Base-by-base conservation (phyloP, 2,888 invertebrate species). In the Craniophora ligustri region DNA sequence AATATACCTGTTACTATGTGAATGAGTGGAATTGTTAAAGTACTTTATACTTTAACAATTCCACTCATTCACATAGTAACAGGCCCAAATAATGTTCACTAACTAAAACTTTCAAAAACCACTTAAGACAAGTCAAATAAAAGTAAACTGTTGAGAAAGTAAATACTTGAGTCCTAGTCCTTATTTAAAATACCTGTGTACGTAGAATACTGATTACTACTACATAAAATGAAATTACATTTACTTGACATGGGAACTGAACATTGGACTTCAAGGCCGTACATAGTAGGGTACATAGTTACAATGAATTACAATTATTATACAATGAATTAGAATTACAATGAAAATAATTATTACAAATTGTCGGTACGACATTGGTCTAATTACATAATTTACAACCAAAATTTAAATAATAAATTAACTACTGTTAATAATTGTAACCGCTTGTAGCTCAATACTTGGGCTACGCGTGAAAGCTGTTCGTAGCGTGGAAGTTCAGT, bases 401-500 rank as follows among this genome's bases (percentile, higher is more conserved):
- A 13, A 23, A 36, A 18, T 21, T 13, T 21, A 40, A 49, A 49
- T 40, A 15, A 46, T 18, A 38, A 10, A 7, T 10, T 32, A 28
- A 23, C n/a, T n/a, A n/a, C n/a, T 28, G 21, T 31, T 1, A 6
- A 28, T 35, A 21, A 18, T 31, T 19, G 16, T n/a, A 42, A 11
- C 7, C 48, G 61, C 48, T 21, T 21, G n/a, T 38, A 26, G 21
- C 38, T 39, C 7, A 19, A 38, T 15, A 38, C 45, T 41, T 47
- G 49, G 41, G 15, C 42, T 46, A 38, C 26, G 34, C 46, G 8
- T 44, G 46, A 53, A 50, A 56, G 69, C 59, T 69, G 15, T 3
- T 16, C 13, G 36, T 42, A 57, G 57, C 48, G 45, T 32, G 16
- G 21, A 45, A 50, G 41, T 45, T 48, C 74, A 75, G 76, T 75